Conservation (phyloP, 2,797 vertebrate genomes). For the Rachycentron canadum region DNA sequence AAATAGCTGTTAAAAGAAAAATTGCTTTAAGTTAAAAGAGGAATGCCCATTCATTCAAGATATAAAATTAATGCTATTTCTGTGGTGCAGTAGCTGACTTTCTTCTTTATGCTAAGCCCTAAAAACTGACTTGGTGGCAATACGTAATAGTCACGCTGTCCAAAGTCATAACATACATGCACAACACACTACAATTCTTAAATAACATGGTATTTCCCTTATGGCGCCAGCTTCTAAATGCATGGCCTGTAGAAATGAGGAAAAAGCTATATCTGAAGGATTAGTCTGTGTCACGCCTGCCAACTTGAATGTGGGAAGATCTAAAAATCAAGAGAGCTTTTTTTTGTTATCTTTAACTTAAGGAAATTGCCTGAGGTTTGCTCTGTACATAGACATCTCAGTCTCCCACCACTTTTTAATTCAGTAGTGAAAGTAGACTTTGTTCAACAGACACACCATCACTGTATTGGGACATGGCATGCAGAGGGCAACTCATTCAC, state of each 20-base stretch:
- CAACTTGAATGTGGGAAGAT: constrained; percentile 48
- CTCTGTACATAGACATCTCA: constrained; percentile 50
- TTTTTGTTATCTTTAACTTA: constrained; percentile 34
- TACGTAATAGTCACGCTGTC: constrained; percentile 11
- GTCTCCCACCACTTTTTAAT: constrained; percentile 45
- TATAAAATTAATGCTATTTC: neutral
- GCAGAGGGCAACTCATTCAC: constrained; percentile 52
- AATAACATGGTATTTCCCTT: constrained; percentile 36
- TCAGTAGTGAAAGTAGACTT: constrained; percentile 63
- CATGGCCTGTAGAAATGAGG: constrained; percentile 34
- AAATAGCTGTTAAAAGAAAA: constrained; percentile 11
- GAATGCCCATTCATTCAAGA: neutral
- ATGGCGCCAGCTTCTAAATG: constrained; percentile 30
- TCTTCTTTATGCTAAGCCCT: neutral
- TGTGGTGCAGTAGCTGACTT: neutral
- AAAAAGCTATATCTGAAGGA: constrained; percentile 52
- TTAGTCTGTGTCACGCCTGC: constrained; percentile 49
- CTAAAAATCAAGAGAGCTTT: constrained; percentile 45
- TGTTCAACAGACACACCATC: constrained; percentile 58
- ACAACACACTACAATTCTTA: constrained; percentile 8
- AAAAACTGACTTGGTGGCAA: constrained; percentile 27
- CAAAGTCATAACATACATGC: constrained; percentile 9
- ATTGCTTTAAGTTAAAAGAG: neutral
- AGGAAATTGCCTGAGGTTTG: constrained; percentile 57
- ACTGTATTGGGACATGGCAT: constrained; percentile 50